Evolutionary conservation across 1,140 invertebrate species (phyloP).

Genomic region (Trichonephila clavipes): DNA sequence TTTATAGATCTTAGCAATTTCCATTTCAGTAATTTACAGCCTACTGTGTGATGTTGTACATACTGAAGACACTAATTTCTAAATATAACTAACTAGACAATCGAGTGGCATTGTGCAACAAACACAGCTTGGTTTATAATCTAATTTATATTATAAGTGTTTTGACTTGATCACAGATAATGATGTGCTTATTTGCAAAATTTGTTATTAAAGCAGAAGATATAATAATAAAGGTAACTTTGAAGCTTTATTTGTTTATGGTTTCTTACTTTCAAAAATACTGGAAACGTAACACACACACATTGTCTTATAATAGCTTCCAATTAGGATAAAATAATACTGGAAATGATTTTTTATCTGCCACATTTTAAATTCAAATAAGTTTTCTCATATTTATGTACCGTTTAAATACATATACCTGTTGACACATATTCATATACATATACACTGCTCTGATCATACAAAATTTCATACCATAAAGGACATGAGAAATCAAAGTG

Average conservation of each 20-base stretch:
- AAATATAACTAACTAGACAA: conserved; percentile 72
- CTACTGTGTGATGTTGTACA: conserved; percentile 73
- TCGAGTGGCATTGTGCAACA: conserved; percentile 60
- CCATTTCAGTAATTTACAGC: neutral
- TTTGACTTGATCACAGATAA: conserved; percentile 58
- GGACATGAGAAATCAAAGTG: too few species aligned
- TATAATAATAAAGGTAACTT: conserved; percentile 64
- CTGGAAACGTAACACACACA: neutral
- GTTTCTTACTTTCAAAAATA: neutral
- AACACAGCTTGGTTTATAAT: conserved; percentile 54
- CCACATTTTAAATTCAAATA: too few species aligned
- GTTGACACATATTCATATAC: too few species aligned
- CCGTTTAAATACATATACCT: too few species aligned
- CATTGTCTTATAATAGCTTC: too few species aligned
- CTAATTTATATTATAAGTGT: conserved; percentile 32
- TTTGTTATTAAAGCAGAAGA: conserved; percentile 60
- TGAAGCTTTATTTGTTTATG: conserved; percentile 16
- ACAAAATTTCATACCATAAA: too few species aligned
- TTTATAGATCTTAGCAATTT: neutral
- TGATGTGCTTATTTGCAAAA: conserved; percentile 62
- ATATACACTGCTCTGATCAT: too few species aligned
- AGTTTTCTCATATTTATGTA: too few species aligned
- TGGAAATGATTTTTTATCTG: too few species aligned
- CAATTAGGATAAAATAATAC: too few species aligned
- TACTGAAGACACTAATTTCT: conserved; percentile 43